phyloP scores from a whole-genome alignment of 2,113 vertebrate genomes.

The Cololabis saira region DNA sequence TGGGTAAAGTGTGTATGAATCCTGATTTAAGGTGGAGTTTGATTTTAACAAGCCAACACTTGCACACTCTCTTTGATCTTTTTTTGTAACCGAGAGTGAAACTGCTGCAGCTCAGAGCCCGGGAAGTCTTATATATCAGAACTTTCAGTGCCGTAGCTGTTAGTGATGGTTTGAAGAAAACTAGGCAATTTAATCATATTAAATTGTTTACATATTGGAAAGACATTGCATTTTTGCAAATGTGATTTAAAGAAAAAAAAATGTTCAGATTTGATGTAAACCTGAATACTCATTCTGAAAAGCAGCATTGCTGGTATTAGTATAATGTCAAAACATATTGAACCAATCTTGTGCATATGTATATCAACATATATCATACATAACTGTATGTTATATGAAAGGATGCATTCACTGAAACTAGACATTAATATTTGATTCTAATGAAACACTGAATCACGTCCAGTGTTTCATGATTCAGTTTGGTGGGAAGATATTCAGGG shows the following conservation, averaged over 20 bases:
- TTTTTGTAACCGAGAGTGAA: slow-evolving; percentile 38
- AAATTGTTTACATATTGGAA: not conserved
- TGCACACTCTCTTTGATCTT: slow-evolving; percentile 63
- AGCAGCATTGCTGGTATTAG: too few species aligned
- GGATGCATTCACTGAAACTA: too few species aligned
- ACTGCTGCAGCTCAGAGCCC: slow-evolving; percentile 26
- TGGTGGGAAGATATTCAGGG: too few species aligned
- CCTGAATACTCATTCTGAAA: not conserved
- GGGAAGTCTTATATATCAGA: slow-evolving; percentile 47
- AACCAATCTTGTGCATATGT: too few species aligned
- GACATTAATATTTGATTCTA: too few species aligned
- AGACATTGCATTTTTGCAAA: not conserved
- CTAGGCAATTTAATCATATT: slow-evolving; percentile 1
- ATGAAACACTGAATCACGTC: too few species aligned
- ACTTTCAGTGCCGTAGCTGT: slow-evolving; percentile 14
- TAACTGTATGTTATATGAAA: too few species aligned
- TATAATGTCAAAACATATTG: too few species aligned
- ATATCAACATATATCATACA: too few species aligned
- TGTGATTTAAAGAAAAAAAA: not conserved
- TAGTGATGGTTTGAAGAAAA: slow-evolving; percentile 29
- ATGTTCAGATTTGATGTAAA: not conserved
- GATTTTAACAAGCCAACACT: slow-evolving; percentile 58
- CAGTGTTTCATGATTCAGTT: too few species aligned
- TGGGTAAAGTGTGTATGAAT: slow-evolving; percentile 53
- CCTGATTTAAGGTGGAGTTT: slow-evolving; percentile 65